Evolutionary conservation across 2,797 vertebrate species (phyloP).

Genomic region (Acomys russatus): DNA sequence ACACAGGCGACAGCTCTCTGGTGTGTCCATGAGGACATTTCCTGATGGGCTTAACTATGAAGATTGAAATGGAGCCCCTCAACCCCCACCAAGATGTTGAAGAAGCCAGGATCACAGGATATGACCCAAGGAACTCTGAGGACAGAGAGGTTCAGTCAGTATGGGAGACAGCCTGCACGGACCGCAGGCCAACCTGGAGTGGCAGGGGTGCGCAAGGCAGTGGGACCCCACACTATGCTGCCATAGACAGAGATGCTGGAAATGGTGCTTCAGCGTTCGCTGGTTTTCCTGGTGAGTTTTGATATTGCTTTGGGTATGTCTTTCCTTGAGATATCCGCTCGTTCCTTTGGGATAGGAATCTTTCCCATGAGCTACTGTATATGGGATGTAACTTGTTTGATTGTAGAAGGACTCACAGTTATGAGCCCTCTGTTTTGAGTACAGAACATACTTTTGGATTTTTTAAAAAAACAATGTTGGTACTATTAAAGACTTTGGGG

Average conservation of each 20-base stretch:
- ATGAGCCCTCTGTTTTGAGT: neutral
- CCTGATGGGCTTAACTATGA: neutral
- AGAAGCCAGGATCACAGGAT: neutral
- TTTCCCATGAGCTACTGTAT: neutral
- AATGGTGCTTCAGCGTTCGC: too few relatives aligned
- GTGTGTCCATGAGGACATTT: neutral
- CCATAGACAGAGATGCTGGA: neutral
- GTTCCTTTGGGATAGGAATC: neutral
- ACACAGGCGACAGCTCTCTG: neutral
- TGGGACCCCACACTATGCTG: neutral
- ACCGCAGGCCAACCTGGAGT: neutral
- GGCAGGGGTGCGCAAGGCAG: neutral
- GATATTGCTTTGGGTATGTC: neutral
- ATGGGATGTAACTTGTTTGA: neutral
- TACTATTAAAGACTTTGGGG: neutral
- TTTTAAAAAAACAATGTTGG: neutral
- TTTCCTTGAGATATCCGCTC: neutral
- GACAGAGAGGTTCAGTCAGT: neutral
- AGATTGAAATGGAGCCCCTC: neutral
- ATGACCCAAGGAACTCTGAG: neutral
- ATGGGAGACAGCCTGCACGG: neutral
- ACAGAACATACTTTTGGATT: neutral
- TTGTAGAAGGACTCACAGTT: too few relatives aligned
- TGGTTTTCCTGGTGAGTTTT: neutral
- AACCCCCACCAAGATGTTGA: neutral